These are phyloP conservation scores for Parnassius mnemosyne DNA, from an alignment of 2,888 invertebrate genomes.

Conservation along the genomic window DNA sequence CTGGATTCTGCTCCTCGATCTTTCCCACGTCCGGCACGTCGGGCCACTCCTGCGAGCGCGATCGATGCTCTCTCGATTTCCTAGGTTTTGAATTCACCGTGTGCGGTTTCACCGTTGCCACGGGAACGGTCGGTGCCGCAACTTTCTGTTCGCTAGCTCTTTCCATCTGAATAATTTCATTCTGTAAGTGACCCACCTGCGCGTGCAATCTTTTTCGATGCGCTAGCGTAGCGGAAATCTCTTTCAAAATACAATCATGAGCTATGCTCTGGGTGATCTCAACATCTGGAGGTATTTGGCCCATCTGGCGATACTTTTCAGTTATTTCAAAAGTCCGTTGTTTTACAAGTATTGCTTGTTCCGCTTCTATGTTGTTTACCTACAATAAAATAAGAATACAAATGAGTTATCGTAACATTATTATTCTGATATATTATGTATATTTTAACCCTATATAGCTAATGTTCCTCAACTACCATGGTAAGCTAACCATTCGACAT, in stretches of 20 bases:
- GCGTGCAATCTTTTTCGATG: conserved; percentile 92
- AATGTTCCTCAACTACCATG: too few relatives aligned
- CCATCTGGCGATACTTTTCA: conserved; percentile 83
- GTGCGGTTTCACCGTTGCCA: conserved; percentile 71
- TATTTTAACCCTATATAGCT: too few relatives aligned
- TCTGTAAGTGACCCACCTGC: conserved; percentile 88
- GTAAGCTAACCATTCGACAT: too few relatives aligned
- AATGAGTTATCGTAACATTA: too few relatives aligned
- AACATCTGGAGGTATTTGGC: conserved; percentile 75
- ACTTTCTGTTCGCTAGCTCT: conserved; percentile 84
- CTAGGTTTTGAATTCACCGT: conserved; percentile 62
- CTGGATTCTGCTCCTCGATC: conserved; percentile 95
- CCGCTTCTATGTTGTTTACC: conserved; percentile 85
- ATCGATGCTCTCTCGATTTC: conserved; percentile 85
- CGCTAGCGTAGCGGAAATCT: conserved; percentile 91
- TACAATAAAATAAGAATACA: conserved; percentile 39
- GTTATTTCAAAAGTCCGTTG: conserved; percentile 88
- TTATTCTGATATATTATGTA: too few relatives aligned
- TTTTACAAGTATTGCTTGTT: conserved; percentile 86
- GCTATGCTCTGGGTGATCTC: conserved; percentile 85
- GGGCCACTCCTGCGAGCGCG: conserved; percentile 94
- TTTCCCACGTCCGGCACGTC: conserved; percentile 94
- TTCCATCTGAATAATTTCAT: conserved; percentile 88
- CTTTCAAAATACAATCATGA: conserved; percentile 90
- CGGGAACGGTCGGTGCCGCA: conserved; percentile 56